Percentiles rank a stretch among this genome's conserved stretches.
Evolutionary conservation across 1,140 invertebrate genomes (phyloP).

Genomic region (Euura lappo): DNA sequence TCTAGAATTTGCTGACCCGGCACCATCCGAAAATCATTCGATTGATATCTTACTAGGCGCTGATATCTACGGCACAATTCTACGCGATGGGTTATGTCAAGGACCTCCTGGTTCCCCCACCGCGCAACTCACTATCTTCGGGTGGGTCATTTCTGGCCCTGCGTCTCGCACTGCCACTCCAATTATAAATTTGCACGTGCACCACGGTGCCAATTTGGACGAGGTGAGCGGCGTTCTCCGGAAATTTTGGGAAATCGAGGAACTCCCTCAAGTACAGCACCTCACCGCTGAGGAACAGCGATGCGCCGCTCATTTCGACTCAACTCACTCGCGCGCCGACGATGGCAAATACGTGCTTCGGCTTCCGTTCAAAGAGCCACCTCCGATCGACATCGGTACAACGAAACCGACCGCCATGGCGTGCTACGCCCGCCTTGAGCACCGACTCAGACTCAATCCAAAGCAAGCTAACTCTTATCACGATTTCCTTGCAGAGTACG

Average conservation of each 20-base stretch:
- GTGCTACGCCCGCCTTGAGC: background rate
- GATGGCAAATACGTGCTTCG: too few relatives aligned
- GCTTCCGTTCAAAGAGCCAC: background rate
- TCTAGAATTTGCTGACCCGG: too few relatives aligned
- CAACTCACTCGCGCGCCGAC: too few relatives aligned
- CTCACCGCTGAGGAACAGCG: background rate
- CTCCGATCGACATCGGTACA: background rate
- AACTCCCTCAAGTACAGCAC: background rate
- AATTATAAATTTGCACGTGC: too few relatives aligned
- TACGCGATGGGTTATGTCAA: too few relatives aligned
- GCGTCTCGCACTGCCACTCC: background rate
- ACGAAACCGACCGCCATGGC: background rate
- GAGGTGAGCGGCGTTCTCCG: conserved; percentile 11
- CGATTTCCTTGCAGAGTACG: conserved; percentile 42
- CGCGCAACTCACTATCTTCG: conserved; percentile 17
- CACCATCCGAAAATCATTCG: too few relatives aligned
- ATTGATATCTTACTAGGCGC: too few relatives aligned
- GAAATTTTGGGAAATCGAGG: conserved; percentile 21
- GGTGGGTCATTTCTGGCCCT: conserved; percentile 21
- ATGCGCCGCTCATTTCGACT: background rate
- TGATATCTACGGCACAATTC: too few relatives aligned
- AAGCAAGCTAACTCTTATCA: conserved; percentile 10
- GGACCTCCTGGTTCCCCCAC: too few relatives aligned
- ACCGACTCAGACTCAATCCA: background rate
- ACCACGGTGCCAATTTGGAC: background rate